These are phyloP conservation scores for Calypte anna DNA, from an alignment of 2,113 vertebrate species.

Conservation along the genomic window DNA sequence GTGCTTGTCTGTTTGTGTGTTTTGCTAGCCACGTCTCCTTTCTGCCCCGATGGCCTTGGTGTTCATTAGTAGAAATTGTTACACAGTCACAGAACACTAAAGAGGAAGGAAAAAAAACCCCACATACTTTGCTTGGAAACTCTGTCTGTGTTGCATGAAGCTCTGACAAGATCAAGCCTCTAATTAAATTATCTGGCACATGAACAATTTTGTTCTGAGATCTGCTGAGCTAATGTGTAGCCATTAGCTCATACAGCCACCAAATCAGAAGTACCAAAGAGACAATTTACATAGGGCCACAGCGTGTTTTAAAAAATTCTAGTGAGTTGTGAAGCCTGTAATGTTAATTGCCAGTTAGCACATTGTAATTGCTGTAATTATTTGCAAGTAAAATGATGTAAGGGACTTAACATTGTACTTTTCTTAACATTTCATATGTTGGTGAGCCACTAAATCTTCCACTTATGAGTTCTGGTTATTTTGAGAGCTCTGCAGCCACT, in stretches of 20 bases:
- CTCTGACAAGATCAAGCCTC: conserved; percentile 65
- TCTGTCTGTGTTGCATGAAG: conserved; percentile 16
- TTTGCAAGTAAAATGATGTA: conserved; percentile 69
- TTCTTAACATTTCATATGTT: conserved; percentile 36
- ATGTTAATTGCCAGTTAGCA: conserved; percentile 71
- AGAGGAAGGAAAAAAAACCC: not conserved
- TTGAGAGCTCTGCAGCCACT: not conserved
- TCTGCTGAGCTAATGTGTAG: conserved; percentile 63
- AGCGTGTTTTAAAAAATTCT: conserved; percentile 65
- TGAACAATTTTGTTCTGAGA: conserved; percentile 45
- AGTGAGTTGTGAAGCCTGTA: conserved; percentile 62
- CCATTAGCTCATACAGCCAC: conserved; percentile 49
- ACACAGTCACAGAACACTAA: conserved; percentile 2
- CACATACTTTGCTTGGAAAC: conserved; percentile 25
- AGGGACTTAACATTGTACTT: conserved; percentile 54
- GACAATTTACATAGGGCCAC: conserved; percentile 58
- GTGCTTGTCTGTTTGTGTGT: not conserved
- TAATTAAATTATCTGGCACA: conserved; percentile 72
- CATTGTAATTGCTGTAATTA: conserved; percentile 72
- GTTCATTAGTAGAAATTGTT: not conserved
- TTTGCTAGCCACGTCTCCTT: not conserved
- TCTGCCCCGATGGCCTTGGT: not conserved
- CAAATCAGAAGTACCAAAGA: conserved; percentile 63
- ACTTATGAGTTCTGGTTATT: conserved; percentile 20
- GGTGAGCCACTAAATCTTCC: conserved; percentile 46